phyloP scores from a whole-genome alignment of 37 sponge, comb jelly and placozoan species.

The Mnemiopsis leidyi region DNA sequence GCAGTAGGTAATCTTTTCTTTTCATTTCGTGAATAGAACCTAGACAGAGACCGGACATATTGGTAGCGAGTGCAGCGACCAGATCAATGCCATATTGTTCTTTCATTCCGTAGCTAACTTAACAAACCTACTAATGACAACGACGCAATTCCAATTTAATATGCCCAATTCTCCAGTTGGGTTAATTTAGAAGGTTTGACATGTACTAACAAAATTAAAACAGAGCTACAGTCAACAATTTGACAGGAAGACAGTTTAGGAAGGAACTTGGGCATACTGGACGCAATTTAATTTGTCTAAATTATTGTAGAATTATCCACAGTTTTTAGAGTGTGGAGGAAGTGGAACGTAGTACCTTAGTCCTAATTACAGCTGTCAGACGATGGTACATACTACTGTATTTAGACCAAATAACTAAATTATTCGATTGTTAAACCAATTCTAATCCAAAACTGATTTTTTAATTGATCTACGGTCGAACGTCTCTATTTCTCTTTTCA shows the following conservation, averaged over 20 bases:
- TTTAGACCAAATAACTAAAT: no score
- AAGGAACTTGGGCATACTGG: neutral
- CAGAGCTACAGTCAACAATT: neutral
- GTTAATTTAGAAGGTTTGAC: neutral
- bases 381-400: neutral
- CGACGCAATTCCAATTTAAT: conserved; percentile 3
- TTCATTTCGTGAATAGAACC: neutral
- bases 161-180: neutral
- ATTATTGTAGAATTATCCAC: neutral
- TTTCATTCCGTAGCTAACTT: neutral
- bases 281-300: neutral
- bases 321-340: neutral
- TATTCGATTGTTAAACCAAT: no score
- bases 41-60: neutral
- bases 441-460: neutral
- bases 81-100: neutral
- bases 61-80: neutral
- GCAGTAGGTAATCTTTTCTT: neutral
- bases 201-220: conserved; percentile 1
- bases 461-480: neutral
- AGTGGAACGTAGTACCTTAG: no score
- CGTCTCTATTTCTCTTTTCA: neutral
- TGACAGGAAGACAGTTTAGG: neutral
- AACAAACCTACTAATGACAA: conserved; percentile 2
- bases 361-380: no score